phyloP scores from a whole-genome alignment of 2,113 vertebrate species.

The human (Homo sapiens) region GRCh38 chr7:15178001-15178500 shows the following conservation, averaged over 20 bases:
- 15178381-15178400: neutral
- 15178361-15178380: neutral
- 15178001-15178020: neutral
- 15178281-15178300: neutral
- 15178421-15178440: neutral
- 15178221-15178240: neutral
- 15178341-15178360: neutral
- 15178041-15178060: neutral
- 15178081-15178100: neutral
- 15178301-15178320: neutral
- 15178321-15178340: neutral
- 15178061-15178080: neutral
- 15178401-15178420: neutral
- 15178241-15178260: neutral
- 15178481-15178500: neutral
- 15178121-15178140: neutral
- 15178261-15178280: neutral
- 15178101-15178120: neutral
- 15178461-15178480: neutral
- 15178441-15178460: neutral
- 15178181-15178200: neutral
- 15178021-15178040: neutral
- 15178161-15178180: neutral
- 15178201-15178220: neutral
- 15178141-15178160: neutral